phyloP scores from a whole-genome alignment of 2,797 vertebrate species.

The Selene dorsalis region DNA sequence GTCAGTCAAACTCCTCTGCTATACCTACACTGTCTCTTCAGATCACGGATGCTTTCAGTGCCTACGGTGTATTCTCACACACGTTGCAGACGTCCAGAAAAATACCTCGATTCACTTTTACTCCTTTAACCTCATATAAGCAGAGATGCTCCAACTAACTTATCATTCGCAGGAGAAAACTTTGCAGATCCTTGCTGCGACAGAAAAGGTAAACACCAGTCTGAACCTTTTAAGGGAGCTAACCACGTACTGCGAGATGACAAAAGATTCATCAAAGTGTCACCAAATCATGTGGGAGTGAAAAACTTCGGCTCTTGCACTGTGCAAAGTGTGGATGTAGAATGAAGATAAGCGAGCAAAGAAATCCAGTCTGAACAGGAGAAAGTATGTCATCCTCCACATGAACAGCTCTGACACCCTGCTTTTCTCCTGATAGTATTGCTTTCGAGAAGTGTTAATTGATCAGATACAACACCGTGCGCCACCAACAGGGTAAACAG shows the following conservation, averaged over 20 bases:
- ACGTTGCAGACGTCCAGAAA: slow-evolving; percentile 25
- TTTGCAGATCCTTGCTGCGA: slow-evolving; percentile 14
- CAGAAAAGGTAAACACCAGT: slow-evolving; percentile 53
- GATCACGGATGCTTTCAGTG: slow-evolving; percentile 19
- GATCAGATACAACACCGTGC: slow-evolving; percentile 13
- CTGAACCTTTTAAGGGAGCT: slow-evolving; percentile 49
- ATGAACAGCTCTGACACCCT: slow-evolving; percentile 42
- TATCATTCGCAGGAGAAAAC: slow-evolving; percentile 29
- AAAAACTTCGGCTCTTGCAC: slow-evolving; percentile 47
- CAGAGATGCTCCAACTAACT: slow-evolving; percentile 30
- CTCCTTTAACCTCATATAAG: slow-evolving; percentile 35
- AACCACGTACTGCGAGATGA: slow-evolving; percentile 44
- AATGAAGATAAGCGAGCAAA: slow-evolving; percentile 54
- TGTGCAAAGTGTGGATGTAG: slow-evolving; percentile 47
- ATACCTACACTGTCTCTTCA: slow-evolving; percentile 43
- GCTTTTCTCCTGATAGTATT: slow-evolving; percentile 24
- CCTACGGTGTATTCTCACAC: background rate
- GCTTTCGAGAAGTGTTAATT: slow-evolving; percentile 26
- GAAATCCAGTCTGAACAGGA: slow-evolving; percentile 55
- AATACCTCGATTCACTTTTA: slow-evolving; percentile 22
- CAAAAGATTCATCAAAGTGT: slow-evolving; percentile 71
- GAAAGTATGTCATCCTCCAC: slow-evolving; percentile 47
- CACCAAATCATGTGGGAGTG: slow-evolving; percentile 66
- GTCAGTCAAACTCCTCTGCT: slow-evolving; percentile 58
- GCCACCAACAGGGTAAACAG: background rate